phyloP scores from a whole-genome alignment of 2,888 invertebrate species.

The Cantharis rufa region DNA sequence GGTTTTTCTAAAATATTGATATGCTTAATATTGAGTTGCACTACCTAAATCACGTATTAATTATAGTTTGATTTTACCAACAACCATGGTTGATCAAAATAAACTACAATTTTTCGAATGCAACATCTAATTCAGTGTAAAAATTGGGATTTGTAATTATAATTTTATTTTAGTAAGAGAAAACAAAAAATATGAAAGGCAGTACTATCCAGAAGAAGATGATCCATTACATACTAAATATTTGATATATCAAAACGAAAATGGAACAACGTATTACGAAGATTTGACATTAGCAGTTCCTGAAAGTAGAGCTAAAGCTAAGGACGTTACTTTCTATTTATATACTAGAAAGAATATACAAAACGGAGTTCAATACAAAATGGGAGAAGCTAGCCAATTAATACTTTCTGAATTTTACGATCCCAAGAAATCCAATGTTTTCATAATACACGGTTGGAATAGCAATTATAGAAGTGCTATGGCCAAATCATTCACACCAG shows the following conservation, averaged over 20 bases:
- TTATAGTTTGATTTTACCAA: too few species aligned
- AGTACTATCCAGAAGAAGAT: constrained; percentile 1
- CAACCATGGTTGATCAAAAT: too few species aligned
- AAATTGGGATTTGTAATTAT: neutral
- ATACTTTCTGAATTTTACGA: constrained; percentile 7
- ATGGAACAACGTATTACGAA: constrained; percentile 23
- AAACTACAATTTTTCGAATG: too few species aligned
- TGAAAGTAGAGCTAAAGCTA: neutral
- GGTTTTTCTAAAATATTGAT: too few species aligned
- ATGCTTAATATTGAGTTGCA: too few species aligned
- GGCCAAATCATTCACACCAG: constrained; percentile 5
- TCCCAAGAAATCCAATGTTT: constrained; percentile 10
- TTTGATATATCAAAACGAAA: constrained; percentile 15
- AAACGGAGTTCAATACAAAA: neutral
- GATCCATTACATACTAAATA: constrained; percentile 4
- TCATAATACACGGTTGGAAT: constrained; percentile 28
- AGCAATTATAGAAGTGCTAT: constrained; percentile 14
- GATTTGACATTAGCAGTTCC: constrained; percentile 11
- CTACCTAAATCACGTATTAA: too few species aligned
- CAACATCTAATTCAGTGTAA: too few species aligned
- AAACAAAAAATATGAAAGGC: neutral
- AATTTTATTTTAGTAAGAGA: neutral
- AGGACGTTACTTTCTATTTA: constrained; percentile 40
- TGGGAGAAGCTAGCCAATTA: neutral
- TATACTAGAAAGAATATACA: constrained; percentile 33